Percentiles rank a stretch among this genome's conserved stretches.
Conservation (phyloP, 2,797 vertebrate genomes). For the Gymnothorax javanicus region DNA sequence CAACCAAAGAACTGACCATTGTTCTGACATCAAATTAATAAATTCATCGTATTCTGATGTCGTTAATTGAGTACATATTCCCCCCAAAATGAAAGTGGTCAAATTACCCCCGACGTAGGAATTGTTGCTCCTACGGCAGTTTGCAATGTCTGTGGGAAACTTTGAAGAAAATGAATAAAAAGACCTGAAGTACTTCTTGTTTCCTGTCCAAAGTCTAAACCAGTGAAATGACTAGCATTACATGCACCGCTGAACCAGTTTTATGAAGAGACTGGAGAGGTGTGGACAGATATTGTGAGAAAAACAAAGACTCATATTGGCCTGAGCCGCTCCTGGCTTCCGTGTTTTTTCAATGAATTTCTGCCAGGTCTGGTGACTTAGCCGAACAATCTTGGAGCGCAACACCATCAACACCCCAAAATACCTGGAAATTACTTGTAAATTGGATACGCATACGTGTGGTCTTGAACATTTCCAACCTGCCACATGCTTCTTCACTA, state of each 20-base stretch:
- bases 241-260: background rate
- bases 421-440: conserved; percentile 45
- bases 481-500: background rate
- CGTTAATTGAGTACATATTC: background rate
- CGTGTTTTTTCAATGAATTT: conserved; percentile 45
- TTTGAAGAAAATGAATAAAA: background rate
- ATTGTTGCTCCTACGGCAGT: background rate
- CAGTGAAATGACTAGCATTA: background rate
- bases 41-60: background rate
- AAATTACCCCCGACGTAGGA: background rate
- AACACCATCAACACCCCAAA: conserved; percentile 28
- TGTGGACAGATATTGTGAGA: conserved; percentile 56
- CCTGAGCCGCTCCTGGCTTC: conserved; percentile 56
- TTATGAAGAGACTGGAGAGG: conserved; percentile 25
- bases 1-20: background rate
- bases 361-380: conserved; percentile 52
- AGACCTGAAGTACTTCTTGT: background rate
- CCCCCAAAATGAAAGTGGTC: background rate
- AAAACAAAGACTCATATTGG: conserved; percentile 49
- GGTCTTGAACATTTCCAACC: background rate
- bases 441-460: conserved; percentile 44
- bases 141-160: background rate
- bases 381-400: conserved; percentile 66
- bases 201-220: background rate
- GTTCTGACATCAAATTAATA: background rate